phyloP scores from a whole-genome alignment of 2,113 vertebrate genomes.

The Tylochromis polylepis region DNA sequence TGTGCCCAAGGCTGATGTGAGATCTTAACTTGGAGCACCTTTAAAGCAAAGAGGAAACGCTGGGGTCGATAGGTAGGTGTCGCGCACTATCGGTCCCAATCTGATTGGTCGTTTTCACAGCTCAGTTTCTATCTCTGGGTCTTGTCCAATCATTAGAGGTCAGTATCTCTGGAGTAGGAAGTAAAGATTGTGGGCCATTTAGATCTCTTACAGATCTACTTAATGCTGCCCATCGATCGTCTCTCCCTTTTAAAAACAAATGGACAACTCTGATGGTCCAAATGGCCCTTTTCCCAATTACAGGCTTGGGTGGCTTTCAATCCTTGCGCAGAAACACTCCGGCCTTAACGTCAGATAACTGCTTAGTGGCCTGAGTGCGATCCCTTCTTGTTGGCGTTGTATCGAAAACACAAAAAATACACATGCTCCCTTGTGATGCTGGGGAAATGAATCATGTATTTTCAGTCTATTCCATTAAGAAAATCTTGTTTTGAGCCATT shows the following conservation, averaged over 20 bases:
- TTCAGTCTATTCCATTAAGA: slow-evolving; percentile 23
- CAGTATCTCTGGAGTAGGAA: slow-evolving; percentile 72
- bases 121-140: slow-evolving; percentile 50
- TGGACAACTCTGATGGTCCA: slow-evolving; percentile 69
- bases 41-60: neutral
- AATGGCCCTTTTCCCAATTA: slow-evolving; percentile 76
- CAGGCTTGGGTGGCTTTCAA: slow-evolving; percentile 69
- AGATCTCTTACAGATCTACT: slow-evolving; percentile 77
- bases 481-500: neutral
- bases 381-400: slow-evolving; percentile 1
- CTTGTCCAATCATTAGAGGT: slow-evolving; percentile 68
- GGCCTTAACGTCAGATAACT: slow-evolving; percentile 46
- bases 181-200: slow-evolving; percentile 70
- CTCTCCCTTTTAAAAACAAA: slow-evolving; percentile 72
- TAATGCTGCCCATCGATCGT: slow-evolving; percentile 71
- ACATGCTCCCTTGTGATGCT: neutral
- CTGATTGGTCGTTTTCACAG: slow-evolving; percentile 53
- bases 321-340: slow-evolving; percentile 50
- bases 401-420: neutral
- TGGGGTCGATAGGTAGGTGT: slow-evolving; percentile 42
- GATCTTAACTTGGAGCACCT: slow-evolving; percentile 25
- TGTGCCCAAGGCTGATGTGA: neutral
- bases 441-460: slow-evolving; percentile 23
- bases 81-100: slow-evolving; percentile 24
- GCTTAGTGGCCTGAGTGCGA: slow-evolving; percentile 32